Evolutionary conservation across 2,888 invertebrate genomes (phyloP).

Genomic region (Azorinus chamasolen): DNA sequence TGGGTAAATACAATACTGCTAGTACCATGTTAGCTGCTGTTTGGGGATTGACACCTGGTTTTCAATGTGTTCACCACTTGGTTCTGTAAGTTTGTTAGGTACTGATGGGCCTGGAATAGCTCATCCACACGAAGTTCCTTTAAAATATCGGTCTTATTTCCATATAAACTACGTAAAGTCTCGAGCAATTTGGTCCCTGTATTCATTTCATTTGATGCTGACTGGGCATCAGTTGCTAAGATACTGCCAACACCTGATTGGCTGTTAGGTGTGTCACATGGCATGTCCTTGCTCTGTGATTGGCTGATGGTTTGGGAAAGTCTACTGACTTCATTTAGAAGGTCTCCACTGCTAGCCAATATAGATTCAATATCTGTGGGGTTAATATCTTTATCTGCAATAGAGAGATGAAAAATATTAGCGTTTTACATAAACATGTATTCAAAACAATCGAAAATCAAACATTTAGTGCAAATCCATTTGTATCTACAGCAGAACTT

Average conservation of each 20-base stretch:
- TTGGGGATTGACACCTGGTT: constrained; percentile 22
- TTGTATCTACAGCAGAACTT: too few relatives aligned
- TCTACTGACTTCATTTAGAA: constrained; percentile 46
- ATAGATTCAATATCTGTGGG: constrained; percentile 39
- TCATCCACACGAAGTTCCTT: constrained; percentile 17
- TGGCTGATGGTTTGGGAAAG: constrained; percentile 19
- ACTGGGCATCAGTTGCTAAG: too few relatives aligned
- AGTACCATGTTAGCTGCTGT: constrained; percentile 1
- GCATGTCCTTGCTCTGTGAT: constrained; percentile 7
- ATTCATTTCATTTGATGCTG: too few relatives aligned
- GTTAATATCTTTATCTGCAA: constrained; percentile 2
- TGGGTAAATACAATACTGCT: too few relatives aligned
- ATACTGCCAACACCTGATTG: constrained; percentile 10
- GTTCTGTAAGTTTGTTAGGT: constrained; percentile 13
- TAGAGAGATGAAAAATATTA: neutral
- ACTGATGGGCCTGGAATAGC: constrained; percentile 28
- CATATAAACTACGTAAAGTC: too few relatives aligned
- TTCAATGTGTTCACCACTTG: constrained; percentile 7
- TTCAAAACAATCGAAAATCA: too few relatives aligned
- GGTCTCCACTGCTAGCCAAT: constrained; percentile 41
- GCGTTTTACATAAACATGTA: too few relatives aligned
- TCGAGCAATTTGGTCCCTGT: too few relatives aligned
- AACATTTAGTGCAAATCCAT: too few relatives aligned
- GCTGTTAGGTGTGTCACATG: constrained; percentile 13
- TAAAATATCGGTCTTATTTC: neutral